Conservation (phyloP, 1,140 invertebrate species). For the Himalopsyche phryganea region DNA sequence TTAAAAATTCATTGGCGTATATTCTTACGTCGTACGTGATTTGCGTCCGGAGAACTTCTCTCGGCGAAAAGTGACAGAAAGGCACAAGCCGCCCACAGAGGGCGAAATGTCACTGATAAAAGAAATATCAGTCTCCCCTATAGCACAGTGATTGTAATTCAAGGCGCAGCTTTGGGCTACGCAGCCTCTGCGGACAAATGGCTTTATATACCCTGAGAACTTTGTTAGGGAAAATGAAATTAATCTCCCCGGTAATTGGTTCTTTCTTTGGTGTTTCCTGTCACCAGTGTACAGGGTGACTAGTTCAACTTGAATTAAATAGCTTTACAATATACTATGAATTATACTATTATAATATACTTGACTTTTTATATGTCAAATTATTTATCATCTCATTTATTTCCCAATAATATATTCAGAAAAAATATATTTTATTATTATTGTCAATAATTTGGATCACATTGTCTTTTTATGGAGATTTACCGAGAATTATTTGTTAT, state of each 20-base stretch:
- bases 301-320: no score
- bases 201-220: conserved; percentile 15
- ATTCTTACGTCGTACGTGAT: conserved; percentile 27
- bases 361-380: no score
- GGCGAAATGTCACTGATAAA: conserved; percentile 20
- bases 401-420: no score
- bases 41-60: conserved; percentile 12
- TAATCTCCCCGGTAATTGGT: conserved; percentile 32
- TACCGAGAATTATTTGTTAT: no score
- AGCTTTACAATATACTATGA: no score
- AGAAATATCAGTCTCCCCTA: conserved; percentile 2
- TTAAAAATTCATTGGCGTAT: conserved; percentile 34
- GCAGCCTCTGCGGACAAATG: conserved; percentile 11
- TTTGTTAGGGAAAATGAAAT: conserved; percentile 30
- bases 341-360: no score
- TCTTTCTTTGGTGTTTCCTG: conserved; percentile 8
- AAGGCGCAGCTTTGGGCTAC: conserved; percentile 9
- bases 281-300: no score
- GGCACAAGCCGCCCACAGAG: conserved; percentile 8
- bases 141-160: conserved; percentile 27
- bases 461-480: no score
- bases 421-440: no score
- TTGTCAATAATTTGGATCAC: no score
- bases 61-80: conserved; percentile 21
- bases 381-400: no score